Evolutionary conservation across 2,113 vertebrate genomes (phyloP).

Genomic region (Hypomesus transpacificus): DNA sequence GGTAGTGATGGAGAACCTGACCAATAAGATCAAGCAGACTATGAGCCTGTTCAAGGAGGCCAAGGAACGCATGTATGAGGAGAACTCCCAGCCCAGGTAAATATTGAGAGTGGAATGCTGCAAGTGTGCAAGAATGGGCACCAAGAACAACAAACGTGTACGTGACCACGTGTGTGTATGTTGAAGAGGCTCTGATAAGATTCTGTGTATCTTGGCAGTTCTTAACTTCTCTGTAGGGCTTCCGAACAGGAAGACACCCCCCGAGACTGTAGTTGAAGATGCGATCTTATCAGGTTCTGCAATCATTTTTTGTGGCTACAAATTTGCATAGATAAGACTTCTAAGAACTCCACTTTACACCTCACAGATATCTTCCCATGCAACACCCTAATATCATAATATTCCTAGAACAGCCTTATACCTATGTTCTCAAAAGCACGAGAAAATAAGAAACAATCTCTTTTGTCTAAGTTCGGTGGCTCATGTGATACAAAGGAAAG

Average conservation of each 20-base stretch:
- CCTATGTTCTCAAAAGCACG: too few relatives aligned
- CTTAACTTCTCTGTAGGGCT: background rate
- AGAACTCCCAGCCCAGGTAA: constrained; percentile 87
- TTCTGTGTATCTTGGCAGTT: background rate
- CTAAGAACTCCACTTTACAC: background rate
- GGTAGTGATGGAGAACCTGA: constrained; percentile 89
- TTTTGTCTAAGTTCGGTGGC: too few relatives aligned
- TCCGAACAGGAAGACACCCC: background rate
- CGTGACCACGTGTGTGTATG: background rate
- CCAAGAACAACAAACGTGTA: background rate
- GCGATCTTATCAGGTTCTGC: background rate
- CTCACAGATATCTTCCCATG: background rate
- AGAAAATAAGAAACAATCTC: too few relatives aligned
- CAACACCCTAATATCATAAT: too few relatives aligned
- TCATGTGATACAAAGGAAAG: background rate
- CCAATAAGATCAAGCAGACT: constrained; percentile 90
- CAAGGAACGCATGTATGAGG: constrained; percentile 89
- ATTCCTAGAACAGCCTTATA: too few relatives aligned
- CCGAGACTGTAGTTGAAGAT: background rate
- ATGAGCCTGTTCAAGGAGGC: constrained; percentile 91
- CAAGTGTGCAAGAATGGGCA: background rate
- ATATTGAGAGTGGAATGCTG: background rate
- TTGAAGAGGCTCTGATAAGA: background rate
- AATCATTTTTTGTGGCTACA: background rate
- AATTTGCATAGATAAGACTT: background rate